These are phyloP conservation scores for Melanogrammus aeglefinus DNA, from an alignment of 2,797 vertebrate species.

Conservation along the genomic window DNA sequence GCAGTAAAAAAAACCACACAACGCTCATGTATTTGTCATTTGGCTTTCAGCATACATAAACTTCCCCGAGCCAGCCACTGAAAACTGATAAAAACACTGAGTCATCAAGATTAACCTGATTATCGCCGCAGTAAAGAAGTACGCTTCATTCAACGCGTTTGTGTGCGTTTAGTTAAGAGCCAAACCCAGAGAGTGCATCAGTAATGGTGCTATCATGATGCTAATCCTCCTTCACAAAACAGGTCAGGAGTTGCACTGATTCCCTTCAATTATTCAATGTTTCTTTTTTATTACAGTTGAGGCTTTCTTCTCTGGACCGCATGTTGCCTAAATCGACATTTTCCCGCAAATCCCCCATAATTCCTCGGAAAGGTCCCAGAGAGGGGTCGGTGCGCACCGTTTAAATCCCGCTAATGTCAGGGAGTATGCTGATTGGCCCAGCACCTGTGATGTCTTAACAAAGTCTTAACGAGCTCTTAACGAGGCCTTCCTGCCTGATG, in stretches of 20 bases:
- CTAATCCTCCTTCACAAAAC: background rate
- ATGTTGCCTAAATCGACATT: background rate
- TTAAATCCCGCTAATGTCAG: background rate
- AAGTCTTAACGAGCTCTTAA: background rate
- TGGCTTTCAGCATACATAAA: background rate
- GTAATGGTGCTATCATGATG: background rate
- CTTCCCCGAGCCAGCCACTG: background rate
- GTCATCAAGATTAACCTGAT: background rate
- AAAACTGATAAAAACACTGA: background rate
- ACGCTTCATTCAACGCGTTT: background rate
- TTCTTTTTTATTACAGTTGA: background rate
- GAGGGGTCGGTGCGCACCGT: background rate
- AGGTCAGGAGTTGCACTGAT: background rate
- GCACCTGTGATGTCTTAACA: background rate
- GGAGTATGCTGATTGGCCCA: slow-evolving; percentile 12
- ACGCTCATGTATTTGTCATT: background rate
- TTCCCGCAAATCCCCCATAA: slow-evolving; percentile 7
- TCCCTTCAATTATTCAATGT: background rate
- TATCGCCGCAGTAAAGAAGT: background rate
- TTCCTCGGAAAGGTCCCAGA: background rate
- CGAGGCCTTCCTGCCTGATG: background rate
- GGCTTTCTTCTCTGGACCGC: background rate
- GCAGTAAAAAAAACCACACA: background rate
- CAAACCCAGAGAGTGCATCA: background rate
- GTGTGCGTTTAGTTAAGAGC: background rate